phyloP scores from a whole-genome alignment of 2,888 invertebrate genomes.

The Spilarctia lutea region DNA sequence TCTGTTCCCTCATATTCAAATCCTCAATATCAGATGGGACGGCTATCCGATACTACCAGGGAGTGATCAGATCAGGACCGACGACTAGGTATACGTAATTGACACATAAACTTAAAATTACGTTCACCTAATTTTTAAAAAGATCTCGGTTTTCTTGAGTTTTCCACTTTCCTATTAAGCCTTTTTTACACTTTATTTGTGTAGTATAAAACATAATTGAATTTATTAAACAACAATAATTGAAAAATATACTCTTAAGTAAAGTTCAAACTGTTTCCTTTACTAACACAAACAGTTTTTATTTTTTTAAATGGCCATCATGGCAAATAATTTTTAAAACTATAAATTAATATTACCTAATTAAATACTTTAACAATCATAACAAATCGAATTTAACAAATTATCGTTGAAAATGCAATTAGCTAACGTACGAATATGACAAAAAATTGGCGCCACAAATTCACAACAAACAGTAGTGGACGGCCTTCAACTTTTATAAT shows the following conservation, averaged over 20 bases:
- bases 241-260: neutral
- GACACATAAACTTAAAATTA: too few relatives aligned
- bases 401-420: slow-evolving; percentile 29
- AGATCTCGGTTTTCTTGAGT: too few relatives aligned
- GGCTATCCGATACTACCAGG: too few relatives aligned
- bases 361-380: neutral
- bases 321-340: neutral
- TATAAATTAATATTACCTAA: neutral
- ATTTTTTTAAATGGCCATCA: neutral
- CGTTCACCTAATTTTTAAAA: too few relatives aligned
- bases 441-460: slow-evolving; percentile 67
- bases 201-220: too few relatives aligned
- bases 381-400: slow-evolving; percentile 37
- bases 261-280: neutral
- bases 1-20: too few relatives aligned
- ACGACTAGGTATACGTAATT: too few relatives aligned
- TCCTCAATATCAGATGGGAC: too few relatives aligned
- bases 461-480: slow-evolving; percentile 47
- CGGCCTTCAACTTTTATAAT: slow-evolving; percentile 57
- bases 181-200: too few relatives aligned
- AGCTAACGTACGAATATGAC: slow-evolving; percentile 26
- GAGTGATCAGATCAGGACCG: too few relatives aligned
- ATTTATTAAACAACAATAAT: too few relatives aligned
- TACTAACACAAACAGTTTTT: neutral
- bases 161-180: too few relatives aligned